Evolutionary conservation across 2,888 invertebrate species (phyloP).

Genomic region (Syrista parreyssii): DNA sequence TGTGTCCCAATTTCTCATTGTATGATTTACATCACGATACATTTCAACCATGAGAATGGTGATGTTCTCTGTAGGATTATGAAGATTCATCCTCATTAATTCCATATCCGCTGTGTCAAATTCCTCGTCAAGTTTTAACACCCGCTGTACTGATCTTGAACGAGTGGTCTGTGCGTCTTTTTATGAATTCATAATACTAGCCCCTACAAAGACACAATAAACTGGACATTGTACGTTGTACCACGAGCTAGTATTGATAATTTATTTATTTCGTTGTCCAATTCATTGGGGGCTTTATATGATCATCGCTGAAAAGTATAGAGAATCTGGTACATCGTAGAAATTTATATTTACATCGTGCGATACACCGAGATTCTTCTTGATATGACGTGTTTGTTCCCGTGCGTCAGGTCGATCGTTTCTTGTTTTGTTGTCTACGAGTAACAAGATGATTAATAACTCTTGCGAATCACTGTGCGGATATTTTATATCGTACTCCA

Average conservation of each 20-base stretch:
- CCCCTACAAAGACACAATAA: neutral
- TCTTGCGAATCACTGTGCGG: neutral
- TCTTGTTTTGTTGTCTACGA: neutral
- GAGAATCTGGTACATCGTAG: neutral
- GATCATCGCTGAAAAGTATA: neutral
- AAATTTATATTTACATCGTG: neutral
- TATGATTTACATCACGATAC: neutral
- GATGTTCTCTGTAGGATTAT: neutral
- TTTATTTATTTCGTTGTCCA: neutral
- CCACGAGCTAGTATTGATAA: neutral
- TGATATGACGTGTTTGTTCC: neutral
- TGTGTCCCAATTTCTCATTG: neutral
- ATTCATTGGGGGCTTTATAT: too few relatives aligned
- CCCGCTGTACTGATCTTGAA: neutral
- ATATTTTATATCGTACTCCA: neutral
- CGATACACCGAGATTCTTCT: neutral
- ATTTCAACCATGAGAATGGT: neutral
- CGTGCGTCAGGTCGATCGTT: neutral
- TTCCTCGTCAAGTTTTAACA: neutral
- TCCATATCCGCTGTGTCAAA: neutral
- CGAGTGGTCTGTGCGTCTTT: neutral
- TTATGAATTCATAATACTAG: neutral
- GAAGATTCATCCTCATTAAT: neutral
- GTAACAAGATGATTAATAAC: neutral
- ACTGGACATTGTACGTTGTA: neutral